Conservation (phyloP, 2,797 vertebrate species). For the Spondyliosoma cantharus region DNA sequence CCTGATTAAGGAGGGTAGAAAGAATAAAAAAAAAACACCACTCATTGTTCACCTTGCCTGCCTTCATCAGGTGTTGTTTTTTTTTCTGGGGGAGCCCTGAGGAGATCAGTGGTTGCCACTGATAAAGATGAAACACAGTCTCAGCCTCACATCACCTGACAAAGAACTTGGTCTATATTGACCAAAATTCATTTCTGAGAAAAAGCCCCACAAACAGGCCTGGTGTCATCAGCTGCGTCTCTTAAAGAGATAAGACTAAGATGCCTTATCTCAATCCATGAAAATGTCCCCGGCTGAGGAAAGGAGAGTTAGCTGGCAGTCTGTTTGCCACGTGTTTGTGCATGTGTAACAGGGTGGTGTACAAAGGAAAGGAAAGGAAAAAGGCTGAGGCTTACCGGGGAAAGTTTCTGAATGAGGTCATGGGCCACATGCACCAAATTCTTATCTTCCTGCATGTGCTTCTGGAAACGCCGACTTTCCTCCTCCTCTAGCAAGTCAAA, state of each 20-base stretch:
- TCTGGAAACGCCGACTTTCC: slow-evolving; percentile 94
- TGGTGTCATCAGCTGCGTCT: neutral
- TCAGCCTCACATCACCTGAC: neutral
- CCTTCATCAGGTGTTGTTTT: neutral
- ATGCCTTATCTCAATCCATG: slow-evolving; percentile 31
- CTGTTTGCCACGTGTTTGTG: slow-evolving; percentile 41
- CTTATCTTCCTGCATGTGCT: slow-evolving; percentile 95
- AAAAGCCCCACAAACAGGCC: neutral
- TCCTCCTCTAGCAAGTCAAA: slow-evolving; percentile 97
- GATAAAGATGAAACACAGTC: neutral
- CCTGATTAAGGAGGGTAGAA: neutral
- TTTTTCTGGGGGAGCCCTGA: neutral
- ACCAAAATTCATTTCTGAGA: neutral
- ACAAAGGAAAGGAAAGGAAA: slow-evolving; percentile 13
- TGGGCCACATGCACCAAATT: slow-evolving; percentile 96
- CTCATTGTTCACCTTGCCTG: neutral
- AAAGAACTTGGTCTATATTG: neutral
- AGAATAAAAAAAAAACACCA: neutral
- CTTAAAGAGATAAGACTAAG: slow-evolving; percentile 33
- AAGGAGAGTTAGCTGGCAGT: slow-evolving; percentile 23
- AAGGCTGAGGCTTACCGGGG: slow-evolving; percentile 86
- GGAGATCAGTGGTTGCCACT: neutral
- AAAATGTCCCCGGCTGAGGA: slow-evolving; percentile 23
- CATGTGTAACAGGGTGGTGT: slow-evolving; percentile 23
- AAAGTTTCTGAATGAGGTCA: slow-evolving; percentile 98